These are phyloP conservation scores for Tetraneura akinire DNA, from an alignment of 1,140 invertebrate species.

Conservation along the genomic window DNA sequence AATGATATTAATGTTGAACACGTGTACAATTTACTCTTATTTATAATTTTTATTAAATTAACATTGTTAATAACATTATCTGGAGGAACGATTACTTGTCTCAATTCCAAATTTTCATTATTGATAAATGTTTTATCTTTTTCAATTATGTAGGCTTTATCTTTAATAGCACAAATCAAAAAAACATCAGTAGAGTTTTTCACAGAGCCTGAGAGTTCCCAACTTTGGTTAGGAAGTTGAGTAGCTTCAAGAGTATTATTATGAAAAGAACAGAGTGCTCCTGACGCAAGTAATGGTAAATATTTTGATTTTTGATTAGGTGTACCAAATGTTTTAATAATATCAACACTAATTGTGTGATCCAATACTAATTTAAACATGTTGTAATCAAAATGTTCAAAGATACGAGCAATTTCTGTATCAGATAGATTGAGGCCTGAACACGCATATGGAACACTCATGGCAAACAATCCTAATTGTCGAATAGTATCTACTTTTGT, in stretches of 20 bases:
- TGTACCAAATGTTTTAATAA: conserved; percentile 29
- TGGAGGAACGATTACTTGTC: not conserved
- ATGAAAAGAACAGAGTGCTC: conserved; percentile 10
- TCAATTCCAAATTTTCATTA: not conserved
- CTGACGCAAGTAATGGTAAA: conserved; percentile 33
- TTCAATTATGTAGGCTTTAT: conserved; percentile 5
- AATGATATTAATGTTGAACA: not conserved
- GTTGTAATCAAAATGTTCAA: conserved; percentile 30
- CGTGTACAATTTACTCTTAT: conserved; percentile 10
- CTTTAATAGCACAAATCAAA: not conserved
- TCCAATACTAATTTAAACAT: not conserved
- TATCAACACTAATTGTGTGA: not conserved
- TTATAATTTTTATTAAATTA: not conserved
- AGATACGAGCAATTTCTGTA: conserved; percentile 49
- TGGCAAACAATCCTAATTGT: conserved; percentile 40
- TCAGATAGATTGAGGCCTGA: conserved; percentile 46
- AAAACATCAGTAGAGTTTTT: not conserved
- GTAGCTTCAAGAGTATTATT: not conserved
- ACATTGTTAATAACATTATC: conserved; percentile 15
- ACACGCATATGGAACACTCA: conserved; percentile 35
- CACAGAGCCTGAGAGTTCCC: conserved; percentile 2
- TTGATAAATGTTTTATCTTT: not conserved
- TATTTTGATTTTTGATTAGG: conserved; percentile 30
- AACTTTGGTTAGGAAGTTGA: not conserved
- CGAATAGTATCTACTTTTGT: not conserved